Evolutionary conservation across 2,888 invertebrate species (phyloP).

Genomic region (Lordiphosa andalusiaca): DNA sequence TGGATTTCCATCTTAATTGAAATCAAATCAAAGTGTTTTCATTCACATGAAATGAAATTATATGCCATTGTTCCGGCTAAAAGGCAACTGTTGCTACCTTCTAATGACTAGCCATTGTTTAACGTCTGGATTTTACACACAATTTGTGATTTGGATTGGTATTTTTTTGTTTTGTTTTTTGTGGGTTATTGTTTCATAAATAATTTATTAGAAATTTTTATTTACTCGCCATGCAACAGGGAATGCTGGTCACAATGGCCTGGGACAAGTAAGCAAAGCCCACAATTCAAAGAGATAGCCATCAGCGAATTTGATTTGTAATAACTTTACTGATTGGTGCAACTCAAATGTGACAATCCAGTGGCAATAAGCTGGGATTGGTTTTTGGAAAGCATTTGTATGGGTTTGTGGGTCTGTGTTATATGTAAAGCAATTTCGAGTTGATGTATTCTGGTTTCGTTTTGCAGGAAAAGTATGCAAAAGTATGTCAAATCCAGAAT

Average conservation of each 20-base stretch:
- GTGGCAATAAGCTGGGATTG: neutral
- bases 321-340: slow-evolving; percentile 1
- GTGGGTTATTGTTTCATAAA: slow-evolving; percentile 49
- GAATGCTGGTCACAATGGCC: neutral
- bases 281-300: neutral
- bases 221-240: slow-evolving; percentile 25
- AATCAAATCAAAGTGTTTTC: slow-evolving; percentile 74
- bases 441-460: no score
- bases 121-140: slow-evolving; percentile 42
- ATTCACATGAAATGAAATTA: slow-evolving; percentile 59
- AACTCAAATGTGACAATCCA: neutral
- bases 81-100: slow-evolving; percentile 31
- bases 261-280: neutral
- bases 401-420: no score
- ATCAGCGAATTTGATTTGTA: slow-evolving; percentile 1
- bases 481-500: no score
- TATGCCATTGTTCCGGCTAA: slow-evolving; percentile 43
- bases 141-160: slow-evolving; percentile 15
- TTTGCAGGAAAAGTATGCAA: no score
- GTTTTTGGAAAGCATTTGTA: no score
- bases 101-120: slow-evolving; percentile 65
- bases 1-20: slow-evolving; percentile 69
- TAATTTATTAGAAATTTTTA: slow-evolving; percentile 53
- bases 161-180: slow-evolving; percentile 13
- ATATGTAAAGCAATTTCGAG: no score